Evolutionary conservation across 2,113 vertebrate species (phyloP).

Genomic region (Isurus oxyrinchus): DNA sequence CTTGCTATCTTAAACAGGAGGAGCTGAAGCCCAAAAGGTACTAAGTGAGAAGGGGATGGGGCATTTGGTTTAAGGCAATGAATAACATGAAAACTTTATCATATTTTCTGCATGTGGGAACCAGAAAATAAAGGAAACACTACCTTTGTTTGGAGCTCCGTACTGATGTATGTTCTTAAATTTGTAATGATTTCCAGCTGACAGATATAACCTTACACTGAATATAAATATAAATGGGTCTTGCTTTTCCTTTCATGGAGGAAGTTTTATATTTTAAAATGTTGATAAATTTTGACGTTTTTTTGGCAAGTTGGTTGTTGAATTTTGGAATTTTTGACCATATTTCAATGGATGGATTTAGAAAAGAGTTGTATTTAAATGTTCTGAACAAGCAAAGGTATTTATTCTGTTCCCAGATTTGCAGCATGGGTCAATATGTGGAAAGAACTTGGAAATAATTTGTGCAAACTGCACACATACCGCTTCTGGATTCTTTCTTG

Average conservation of each 20-base stretch:
- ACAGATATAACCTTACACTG: neutral
- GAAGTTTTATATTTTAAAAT: neutral
- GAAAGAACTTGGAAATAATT: neutral
- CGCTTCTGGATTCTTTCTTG: neutral
- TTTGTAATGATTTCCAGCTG: neutral
- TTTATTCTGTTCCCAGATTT: neutral
- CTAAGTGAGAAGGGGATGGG: slow-evolving; percentile 44
- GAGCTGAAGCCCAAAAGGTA: slow-evolving; percentile 49
- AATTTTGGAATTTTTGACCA: neutral
- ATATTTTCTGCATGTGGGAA: slow-evolving; percentile 39
- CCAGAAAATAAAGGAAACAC: slow-evolving; percentile 26
- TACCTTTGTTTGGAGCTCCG: neutral
- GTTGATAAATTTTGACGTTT: neutral
- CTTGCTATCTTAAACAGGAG: slow-evolving; percentile 59
- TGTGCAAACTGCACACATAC: neutral
- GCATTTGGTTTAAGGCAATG: slow-evolving; percentile 49
- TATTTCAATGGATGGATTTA: neutral
- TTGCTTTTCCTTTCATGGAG: neutral
- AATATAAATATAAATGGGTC: neutral
- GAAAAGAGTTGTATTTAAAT: neutral
- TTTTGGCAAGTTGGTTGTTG: neutral
- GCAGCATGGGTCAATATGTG: neutral
- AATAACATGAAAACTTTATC: slow-evolving; percentile 60
- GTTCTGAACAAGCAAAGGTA: neutral
- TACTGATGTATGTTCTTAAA: neutral